A percentile compares a stretch with the other conserved stretches of the same genome.
Evolutionary conservation across 2,797 vertebrate species (phyloP).

Genomic region (Chlorospingus semifuscus): DNA sequence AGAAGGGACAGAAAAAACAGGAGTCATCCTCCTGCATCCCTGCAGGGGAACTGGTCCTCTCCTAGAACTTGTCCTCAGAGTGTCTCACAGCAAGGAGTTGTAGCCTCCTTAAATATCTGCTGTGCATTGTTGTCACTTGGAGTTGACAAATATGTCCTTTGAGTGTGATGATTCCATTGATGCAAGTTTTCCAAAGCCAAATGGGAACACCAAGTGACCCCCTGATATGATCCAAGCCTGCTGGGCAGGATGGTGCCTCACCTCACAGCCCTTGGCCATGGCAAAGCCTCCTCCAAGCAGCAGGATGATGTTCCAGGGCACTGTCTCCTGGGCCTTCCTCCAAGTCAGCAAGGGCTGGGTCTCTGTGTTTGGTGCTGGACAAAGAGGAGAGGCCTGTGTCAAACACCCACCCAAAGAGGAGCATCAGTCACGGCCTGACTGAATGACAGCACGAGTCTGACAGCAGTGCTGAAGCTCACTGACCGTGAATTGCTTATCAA

Average conservation of each 20-base stretch:
- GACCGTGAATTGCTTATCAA: background rate
- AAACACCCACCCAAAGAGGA: background rate
- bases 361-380: slow-evolving; percentile 83
- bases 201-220: background rate
- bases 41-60: background rate
- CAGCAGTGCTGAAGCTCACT: background rate
- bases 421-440: background rate
- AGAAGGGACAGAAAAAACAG: background rate
- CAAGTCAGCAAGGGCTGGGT: slow-evolving; percentile 89
- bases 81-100: background rate
- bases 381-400: background rate
- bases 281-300: slow-evolving; percentile 95
- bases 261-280: slow-evolving; percentile 97
- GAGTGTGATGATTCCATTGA: background rate
- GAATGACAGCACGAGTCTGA: background rate
- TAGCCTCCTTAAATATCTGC: background rate
- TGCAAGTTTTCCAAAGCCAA: background rate
- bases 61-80: background rate
- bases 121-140: background rate
- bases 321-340: slow-evolving; percentile 90
- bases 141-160: background rate
- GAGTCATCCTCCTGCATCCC: background rate
- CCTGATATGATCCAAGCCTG: background rate
- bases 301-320: slow-evolving; percentile 96
- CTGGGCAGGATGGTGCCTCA: slow-evolving; percentile 52